phyloP scores from a whole-genome alignment of 2,113 vertebrate species.

The Pygoscelis adeliae region DNA sequence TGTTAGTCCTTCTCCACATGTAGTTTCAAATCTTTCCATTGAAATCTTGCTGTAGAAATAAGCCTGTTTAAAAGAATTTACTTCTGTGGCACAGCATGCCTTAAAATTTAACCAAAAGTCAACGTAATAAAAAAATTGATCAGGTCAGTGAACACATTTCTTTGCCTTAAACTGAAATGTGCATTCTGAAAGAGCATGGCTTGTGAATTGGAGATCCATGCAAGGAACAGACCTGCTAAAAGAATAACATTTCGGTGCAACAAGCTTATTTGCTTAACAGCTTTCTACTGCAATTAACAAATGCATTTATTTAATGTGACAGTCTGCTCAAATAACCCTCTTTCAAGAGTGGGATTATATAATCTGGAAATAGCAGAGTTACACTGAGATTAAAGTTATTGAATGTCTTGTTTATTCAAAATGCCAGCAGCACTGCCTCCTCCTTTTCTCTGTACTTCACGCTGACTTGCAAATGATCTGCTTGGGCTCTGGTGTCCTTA shows the following conservation, averaged over 20 bases:
- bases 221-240: slow-evolving; percentile 62
- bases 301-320: slow-evolving; percentile 26
- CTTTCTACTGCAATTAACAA: slow-evolving; percentile 55
- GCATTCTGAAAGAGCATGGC: neutral
- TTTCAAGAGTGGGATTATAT: slow-evolving; percentile 34
- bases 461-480: neutral
- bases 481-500: neutral
- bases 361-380: slow-evolving; percentile 31
- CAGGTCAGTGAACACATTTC: slow-evolving; percentile 23
- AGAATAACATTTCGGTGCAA: slow-evolving; percentile 54
- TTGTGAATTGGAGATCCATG: neutral
- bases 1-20: neutral
- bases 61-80: neutral
- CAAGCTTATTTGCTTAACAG: slow-evolving; percentile 63
- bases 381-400: slow-evolving; percentile 24
- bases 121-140: neutral
- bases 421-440: neutral
- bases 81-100: neutral
- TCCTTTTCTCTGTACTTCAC: neutral
- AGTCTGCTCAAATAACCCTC: slow-evolving; percentile 22
- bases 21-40: neutral
- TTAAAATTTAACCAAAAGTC: slow-evolving; percentile 9
- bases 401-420: neutral
- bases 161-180: slow-evolving; percentile 44
- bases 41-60: neutral